Evolutionary conservation across 2,888 invertebrate species (phyloP), one percentile per base, ranked within the genome.

Genomic region (Ellobium chinense): DNA sequence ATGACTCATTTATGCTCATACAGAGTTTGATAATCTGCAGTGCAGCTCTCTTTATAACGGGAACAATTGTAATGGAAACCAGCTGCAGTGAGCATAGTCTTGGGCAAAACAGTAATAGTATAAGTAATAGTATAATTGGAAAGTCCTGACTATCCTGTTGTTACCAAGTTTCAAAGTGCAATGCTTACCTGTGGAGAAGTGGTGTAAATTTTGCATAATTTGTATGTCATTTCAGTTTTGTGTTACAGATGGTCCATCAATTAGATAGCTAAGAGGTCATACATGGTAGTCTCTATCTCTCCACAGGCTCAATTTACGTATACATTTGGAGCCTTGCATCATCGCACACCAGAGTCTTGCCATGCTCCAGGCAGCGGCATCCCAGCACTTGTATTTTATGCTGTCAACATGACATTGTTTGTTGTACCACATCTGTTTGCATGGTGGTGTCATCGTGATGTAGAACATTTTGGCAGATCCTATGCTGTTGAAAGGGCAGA

Each of bases 381-480:
- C 4, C 84, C 84, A n/a, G 83, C 82, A 36, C 63, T 82, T 21
- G 73, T 86, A 9, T 91, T 89, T 77, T 89, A 88, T 88, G 69
- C 77, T 14, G 78, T 89, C 2, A 90, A 91, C 79, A 81, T 90
- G 12, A 77, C 83, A 21, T 83, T 91, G 21, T 80, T 89, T 14
- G 73, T 91, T 39, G 83, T 91, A 14, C 90, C 91, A 18, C 91
- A 90, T 56, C 76, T 91, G 4, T 86, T 89, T 82, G 89, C 88
- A 58, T 69, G 80, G 36, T 83, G 89, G 69, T 89, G 89, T 72
- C 80, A 83, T 69, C 78, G 80, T 31, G 79, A 81, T 63, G 37
- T 39, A 0, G 75, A 84, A 24, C 77, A 65, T 29, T 85, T 78
- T 70, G 83, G 85, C n/a, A 68, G 75, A 14, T 82, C 83, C 54